Evolutionary conservation across 2,888 invertebrate species (phyloP).

Genomic region (Nebria brevicollis): DNA sequence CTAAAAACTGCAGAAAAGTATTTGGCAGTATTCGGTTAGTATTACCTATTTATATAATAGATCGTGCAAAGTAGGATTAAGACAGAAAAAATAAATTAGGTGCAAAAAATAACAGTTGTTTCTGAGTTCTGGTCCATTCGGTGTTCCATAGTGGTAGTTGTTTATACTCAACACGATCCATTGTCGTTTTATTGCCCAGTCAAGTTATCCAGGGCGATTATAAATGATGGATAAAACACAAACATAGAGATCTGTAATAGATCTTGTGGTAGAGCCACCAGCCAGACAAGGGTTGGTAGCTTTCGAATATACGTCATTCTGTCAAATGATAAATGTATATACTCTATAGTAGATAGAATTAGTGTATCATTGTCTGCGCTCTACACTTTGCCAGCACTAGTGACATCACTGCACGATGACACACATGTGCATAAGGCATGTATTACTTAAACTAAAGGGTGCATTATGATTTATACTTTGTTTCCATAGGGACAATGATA

Average conservation of each 20-base stretch:
- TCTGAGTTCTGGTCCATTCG: too few relatives aligned
- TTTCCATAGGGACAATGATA: too few relatives aligned
- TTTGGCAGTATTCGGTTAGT: too few relatives aligned
- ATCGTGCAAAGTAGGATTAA: too few relatives aligned
- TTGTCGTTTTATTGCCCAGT: constrained; percentile 33
- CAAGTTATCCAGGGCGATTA: constrained; percentile 11
- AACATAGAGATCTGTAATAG: constrained; percentile 12
- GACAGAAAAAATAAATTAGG: too few relatives aligned
- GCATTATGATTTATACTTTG: too few relatives aligned
- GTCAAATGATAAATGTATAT: constrained; percentile 42
- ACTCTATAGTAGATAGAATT: constrained; percentile 17
- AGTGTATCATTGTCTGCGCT: constrained; percentile 26
- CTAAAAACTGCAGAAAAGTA: too few relatives aligned
- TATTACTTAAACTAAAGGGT: too few relatives aligned
- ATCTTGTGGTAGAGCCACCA: constrained; percentile 25
- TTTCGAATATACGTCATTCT: constrained; percentile 35
- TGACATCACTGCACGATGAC: too few relatives aligned
- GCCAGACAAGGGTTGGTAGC: constrained; percentile 26
- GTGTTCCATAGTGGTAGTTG: background rate
- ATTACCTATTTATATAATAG: too few relatives aligned
- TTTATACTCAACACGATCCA: constrained; percentile 27
- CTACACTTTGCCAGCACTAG: background rate
- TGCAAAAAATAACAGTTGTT: too few relatives aligned
- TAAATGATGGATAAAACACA: constrained; percentile 22
- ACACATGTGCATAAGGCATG: too few relatives aligned